Percentiles rank a stretch among this genome's conserved stretches.
Conservation (phyloP, 2,888 invertebrate species). For the Clistopyga incitator region DNA sequence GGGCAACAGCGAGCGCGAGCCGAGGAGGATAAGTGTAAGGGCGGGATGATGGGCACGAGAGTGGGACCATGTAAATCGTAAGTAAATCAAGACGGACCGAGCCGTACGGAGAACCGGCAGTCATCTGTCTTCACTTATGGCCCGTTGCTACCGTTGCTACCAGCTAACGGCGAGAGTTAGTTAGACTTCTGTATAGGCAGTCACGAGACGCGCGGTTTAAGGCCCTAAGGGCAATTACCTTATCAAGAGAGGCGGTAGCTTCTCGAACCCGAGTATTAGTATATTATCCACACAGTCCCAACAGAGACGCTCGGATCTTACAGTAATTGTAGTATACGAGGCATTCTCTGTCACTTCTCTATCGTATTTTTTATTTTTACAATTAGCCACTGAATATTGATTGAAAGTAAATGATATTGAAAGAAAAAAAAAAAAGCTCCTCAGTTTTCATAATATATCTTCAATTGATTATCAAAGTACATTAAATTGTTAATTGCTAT, state of each 20-base stretch:
- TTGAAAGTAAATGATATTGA: no score
- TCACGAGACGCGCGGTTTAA: slow-evolving; percentile 23
- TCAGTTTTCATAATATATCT: no score
- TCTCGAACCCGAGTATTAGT: neutral
- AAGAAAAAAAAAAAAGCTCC: no score
- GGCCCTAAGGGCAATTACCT: neutral
- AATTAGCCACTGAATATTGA: no score
- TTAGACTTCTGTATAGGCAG: neutral
- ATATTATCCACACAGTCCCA: neutral
- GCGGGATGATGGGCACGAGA: slow-evolving; percentile 2
- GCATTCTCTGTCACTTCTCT: no score
- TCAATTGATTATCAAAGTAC: no score
- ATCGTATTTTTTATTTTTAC: no score
- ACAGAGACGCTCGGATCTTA: neutral
- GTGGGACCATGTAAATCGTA: slow-evolving; percentile 56
- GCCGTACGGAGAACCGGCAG: slow-evolving; percentile 69
- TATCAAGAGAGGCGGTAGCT: neutral
- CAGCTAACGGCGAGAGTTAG: neutral
- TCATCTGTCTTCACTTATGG: slow-evolving; percentile 75
- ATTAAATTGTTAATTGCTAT: no score
- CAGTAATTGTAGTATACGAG: neutral
- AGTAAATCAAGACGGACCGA: slow-evolving; percentile 63
- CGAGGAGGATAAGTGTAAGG: neutral
- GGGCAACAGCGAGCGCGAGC: slow-evolving; percentile 46
- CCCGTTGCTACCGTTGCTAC: slow-evolving; percentile 20